These are phyloP conservation scores for Oryzias melastigma DNA, from an alignment of 2,113 vertebrate genomes.

Conservation along the genomic window DNA sequence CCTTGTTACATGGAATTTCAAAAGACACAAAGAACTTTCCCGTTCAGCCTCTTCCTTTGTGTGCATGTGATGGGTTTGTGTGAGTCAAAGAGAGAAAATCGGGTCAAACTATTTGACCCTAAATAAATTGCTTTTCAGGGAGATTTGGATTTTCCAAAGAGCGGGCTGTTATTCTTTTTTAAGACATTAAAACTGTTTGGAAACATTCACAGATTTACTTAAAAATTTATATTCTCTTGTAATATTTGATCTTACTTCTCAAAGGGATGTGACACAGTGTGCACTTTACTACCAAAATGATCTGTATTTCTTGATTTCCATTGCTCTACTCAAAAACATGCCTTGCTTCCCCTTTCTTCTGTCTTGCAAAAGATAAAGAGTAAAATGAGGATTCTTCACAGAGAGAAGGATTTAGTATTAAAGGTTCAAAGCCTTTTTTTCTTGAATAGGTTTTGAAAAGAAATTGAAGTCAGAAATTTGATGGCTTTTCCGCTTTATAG, in stretches of 20 bases:
- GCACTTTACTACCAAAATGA: not conserved
- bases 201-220: slow-evolving; percentile 3
- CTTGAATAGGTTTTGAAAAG: too few species aligned
- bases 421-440: too few species aligned
- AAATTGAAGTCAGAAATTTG: too few species aligned
- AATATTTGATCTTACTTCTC: not conserved
- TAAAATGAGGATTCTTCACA: too few species aligned
- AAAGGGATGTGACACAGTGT: not conserved
- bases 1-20: slow-evolving; percentile 17
- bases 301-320: not conserved
- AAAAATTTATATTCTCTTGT: not conserved
- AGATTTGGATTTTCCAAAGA: slow-evolving; percentile 4
- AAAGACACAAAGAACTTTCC: slow-evolving; percentile 8
- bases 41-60: slow-evolving; percentile 12
- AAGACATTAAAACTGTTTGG: not conserved
- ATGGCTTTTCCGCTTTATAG: too few species aligned
- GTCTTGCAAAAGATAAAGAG: too few species aligned
- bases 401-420: too few species aligned
- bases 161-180: slow-evolving; percentile 15
- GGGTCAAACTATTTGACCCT: slow-evolving; percentile 2
- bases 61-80: slow-evolving; percentile 1
- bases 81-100: not conserved
- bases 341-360: too few species aligned
- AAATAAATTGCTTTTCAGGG: slow-evolving; percentile 28
- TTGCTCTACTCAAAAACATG: too few species aligned